These are phyloP conservation scores for Daptonema setosum DNA, from an alignment of 2,888 invertebrate genomes.

Conservation along the genomic window DNA sequence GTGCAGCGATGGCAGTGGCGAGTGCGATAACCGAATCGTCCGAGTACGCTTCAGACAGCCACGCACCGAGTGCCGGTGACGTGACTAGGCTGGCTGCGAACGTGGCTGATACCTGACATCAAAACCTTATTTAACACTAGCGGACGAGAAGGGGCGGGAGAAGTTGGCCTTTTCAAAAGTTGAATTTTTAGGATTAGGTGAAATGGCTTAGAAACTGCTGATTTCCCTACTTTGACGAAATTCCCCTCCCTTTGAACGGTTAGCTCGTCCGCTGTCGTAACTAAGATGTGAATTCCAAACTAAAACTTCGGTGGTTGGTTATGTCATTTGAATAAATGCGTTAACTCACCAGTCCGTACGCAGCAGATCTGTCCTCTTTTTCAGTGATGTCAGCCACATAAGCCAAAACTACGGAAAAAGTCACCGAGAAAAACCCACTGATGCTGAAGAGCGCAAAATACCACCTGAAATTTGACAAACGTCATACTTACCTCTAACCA, in stretches of 20 bases:
- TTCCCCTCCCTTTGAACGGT: too few species aligned
- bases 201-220: too few species aligned
- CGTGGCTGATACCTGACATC: conserved; percentile 60
- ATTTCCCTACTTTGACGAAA: too few species aligned
- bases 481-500: too few species aligned
- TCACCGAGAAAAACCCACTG: conserved; percentile 93
- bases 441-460: conserved; percentile 98
- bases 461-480: conserved; percentile 51
- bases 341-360: neutral
- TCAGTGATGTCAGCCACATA: conserved; percentile 98
- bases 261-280: too few species aligned
- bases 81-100: conserved; percentile 98
- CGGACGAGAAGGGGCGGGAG: too few species aligned
- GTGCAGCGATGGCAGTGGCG: conserved; percentile 73
- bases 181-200: too few species aligned
- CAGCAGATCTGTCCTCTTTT: conserved; percentile 39
- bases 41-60: conserved; percentile 43
- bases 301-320: too few species aligned
- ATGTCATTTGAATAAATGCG: too few species aligned
- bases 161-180: too few species aligned
- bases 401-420: conserved; percentile 95
- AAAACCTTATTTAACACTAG: neutral
- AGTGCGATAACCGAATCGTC: conserved; percentile 37
- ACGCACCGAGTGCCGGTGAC: conserved; percentile 77
- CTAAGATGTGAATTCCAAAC: too few species aligned